phyloP scores from a whole-genome alignment of 2,888 invertebrate species.

The Nowickia ferox region DNA sequence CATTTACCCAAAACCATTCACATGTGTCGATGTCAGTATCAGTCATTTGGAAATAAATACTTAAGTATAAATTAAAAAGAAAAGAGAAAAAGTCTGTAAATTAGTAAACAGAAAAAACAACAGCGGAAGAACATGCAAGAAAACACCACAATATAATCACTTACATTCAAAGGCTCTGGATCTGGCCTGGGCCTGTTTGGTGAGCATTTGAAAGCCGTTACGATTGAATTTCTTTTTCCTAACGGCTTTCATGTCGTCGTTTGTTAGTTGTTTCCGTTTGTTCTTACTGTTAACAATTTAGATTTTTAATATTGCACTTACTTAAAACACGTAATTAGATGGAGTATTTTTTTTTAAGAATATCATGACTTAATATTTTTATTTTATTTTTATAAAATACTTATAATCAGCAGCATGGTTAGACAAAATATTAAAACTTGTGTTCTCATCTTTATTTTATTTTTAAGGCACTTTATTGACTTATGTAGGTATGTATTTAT shows the following conservation, averaged over 20 bases:
- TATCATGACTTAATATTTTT: constrained; percentile 29
- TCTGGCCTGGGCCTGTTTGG: constrained; percentile 76
- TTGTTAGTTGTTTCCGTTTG: neutral
- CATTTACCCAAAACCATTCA: neutral
- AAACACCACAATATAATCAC: constrained; percentile 62
- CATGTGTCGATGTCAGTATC: constrained; percentile 23
- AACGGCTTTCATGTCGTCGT: constrained; percentile 53
- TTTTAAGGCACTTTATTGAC: constrained; percentile 22
- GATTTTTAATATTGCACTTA: constrained; percentile 27
- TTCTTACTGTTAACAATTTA: constrained; percentile 24
- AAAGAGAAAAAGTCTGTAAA: constrained; percentile 11
- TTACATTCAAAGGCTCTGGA: constrained; percentile 78
- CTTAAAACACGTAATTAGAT: constrained; percentile 2
- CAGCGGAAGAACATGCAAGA: neutral
- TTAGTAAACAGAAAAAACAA: constrained; percentile 11
- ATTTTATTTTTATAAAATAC: constrained; percentile 74
- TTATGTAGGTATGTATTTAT: constrained; percentile 1
- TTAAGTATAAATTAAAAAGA: constrained; percentile 11
- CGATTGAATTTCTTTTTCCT: constrained; percentile 65
- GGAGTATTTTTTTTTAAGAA: constrained; percentile 2
- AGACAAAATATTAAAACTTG: constrained; percentile 79
- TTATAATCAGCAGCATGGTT: constrained; percentile 78
- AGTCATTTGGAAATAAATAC: constrained; percentile 46
- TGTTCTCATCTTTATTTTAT: constrained; percentile 76
- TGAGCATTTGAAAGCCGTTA: constrained; percentile 77